A percentile compares a stretch with the other conserved stretches of the same genome.
phyloP scores from a whole-genome alignment of 2,888 invertebrate species.

The Pseudococcus jackbeardsleyi region DNA sequence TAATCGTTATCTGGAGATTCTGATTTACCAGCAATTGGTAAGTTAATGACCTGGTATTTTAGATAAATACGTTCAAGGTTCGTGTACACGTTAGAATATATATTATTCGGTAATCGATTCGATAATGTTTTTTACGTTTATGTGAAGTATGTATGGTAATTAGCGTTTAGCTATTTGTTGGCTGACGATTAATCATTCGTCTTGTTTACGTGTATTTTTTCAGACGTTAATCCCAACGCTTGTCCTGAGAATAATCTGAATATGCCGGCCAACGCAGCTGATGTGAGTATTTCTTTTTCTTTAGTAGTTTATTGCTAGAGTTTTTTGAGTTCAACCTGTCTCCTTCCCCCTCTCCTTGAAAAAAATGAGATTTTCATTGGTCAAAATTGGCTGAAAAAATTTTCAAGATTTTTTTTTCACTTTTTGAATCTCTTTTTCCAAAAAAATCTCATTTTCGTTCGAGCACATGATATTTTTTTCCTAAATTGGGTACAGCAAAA shows the following conservation, averaged over 20 bases:
- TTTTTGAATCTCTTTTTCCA: no score
- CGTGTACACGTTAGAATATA: neutral
- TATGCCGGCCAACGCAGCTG: slow-evolving; percentile 48
- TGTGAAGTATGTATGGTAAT: neutral
- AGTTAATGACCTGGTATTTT: slow-evolving; percentile 32
- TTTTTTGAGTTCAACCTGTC: no score
- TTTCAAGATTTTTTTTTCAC: no score
- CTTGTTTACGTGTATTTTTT: neutral
- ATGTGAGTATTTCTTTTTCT: neutral
- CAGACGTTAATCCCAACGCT: neutral
- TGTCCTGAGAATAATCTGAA: neutral
- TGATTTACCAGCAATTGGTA: neutral
- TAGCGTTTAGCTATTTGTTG: neutral
- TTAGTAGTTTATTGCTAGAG: no score
- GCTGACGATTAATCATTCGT: neutral
- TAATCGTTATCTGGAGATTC: neutral
- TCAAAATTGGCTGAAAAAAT: no score
- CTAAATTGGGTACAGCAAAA: no score
- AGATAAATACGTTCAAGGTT: slow-evolving; percentile 29
- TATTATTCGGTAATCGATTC: neutral
- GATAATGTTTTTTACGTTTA: neutral
- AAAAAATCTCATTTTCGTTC: no score
- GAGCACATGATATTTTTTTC: no score
- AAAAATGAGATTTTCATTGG: no score
- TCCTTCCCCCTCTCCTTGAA: no score